These are phyloP conservation scores for Pogonocherus hispidulus DNA, from an alignment of 2,888 invertebrate genomes.

Conservation along the genomic window DNA sequence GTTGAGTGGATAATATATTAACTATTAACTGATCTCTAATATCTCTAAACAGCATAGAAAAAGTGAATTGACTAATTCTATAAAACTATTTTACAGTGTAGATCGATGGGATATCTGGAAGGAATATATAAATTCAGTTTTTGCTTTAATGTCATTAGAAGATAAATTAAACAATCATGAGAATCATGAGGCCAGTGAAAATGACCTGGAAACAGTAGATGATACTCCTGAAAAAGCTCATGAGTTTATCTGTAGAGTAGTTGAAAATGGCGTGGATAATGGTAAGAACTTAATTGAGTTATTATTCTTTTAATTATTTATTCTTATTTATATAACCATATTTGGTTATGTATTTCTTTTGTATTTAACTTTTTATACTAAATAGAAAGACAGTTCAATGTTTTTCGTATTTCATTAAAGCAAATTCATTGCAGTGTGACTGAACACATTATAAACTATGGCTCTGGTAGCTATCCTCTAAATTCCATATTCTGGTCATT, in stretches of 20 bases:
- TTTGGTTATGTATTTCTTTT: not conserved
- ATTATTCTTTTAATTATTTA: constrained; percentile 24
- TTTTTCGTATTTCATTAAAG: too few relatives aligned
- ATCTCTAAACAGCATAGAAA: too few relatives aligned
- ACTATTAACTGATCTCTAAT: too few relatives aligned
- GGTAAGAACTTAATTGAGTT: too few relatives aligned
- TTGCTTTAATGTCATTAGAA: constrained; percentile 70
- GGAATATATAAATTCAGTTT: constrained; percentile 80
- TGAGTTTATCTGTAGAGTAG: constrained; percentile 66
- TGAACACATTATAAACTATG: too few relatives aligned
- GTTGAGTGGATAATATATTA: too few relatives aligned
- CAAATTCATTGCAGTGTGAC: too few relatives aligned
- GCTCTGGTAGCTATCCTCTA: too few relatives aligned
- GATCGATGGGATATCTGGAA: constrained; percentile 83
- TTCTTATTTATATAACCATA: constrained; percentile 19
- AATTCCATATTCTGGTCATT: too few relatives aligned
- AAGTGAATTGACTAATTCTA: not conserved
- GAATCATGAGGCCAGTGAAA: constrained; percentile 44
- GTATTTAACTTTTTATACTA: too few relatives aligned
- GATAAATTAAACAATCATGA: constrained; percentile 46
- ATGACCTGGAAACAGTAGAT: constrained; percentile 59
- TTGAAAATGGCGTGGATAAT: constrained; percentile 65
- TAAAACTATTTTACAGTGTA: constrained; percentile 67
- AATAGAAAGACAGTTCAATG: too few relatives aligned
- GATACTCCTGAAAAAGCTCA: constrained; percentile 67